Base-by-base conservation (phyloP, 64 coral and sea anemone species). In the Montipora foliosa region DNA sequence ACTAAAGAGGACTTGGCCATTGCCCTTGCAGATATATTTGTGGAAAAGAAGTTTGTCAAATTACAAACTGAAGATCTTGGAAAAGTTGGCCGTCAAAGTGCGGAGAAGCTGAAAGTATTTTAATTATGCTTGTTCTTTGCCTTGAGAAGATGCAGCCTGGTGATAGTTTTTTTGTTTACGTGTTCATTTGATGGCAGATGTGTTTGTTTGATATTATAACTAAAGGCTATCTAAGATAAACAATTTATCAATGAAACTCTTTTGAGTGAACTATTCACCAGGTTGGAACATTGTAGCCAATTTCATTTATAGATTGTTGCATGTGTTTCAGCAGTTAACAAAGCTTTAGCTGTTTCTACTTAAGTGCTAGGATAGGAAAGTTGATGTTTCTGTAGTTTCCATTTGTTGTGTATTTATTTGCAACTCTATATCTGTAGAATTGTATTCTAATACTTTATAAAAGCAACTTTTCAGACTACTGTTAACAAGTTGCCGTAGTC, bases 1-100 rank as follows among this genome's bases (percentile, higher is more conserved):
- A 80, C 5, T 55, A 80, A 55, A 80, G 78, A 80, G 8, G 49
- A 80, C 78, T 55, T 80, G 48, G 78, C 78, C 19, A n/a, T 80
- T 80, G 78, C 49, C 15, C 78, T 57, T 29, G 50, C 78, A 58
- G 16, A 20, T 1, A 55, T 22, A 80, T 80, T 80, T 80, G 49
- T 58, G 15, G 49, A 80, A 80, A 79, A 79, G 47, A 80, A 80
- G 11, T 57, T 57, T 57, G 53, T 57, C 6, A 57, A 57, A n/a
- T 57, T 57, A 16, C 61, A 64, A 12, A 64, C 61, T 64, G 14
- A 64, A 59, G 51, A 80, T 22, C 78, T 80, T 80, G 49, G 78
- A 80, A 80, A 80, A 22, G 78, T 59, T 59, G 49, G 59, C 16
- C 0, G 78, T 1, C 1, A 80, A 21, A 80, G 78, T 57, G 78